These are phyloP conservation scores for Pandemis heparana DNA, from an alignment of 2,888 invertebrate species.

Conservation along the genomic window DNA sequence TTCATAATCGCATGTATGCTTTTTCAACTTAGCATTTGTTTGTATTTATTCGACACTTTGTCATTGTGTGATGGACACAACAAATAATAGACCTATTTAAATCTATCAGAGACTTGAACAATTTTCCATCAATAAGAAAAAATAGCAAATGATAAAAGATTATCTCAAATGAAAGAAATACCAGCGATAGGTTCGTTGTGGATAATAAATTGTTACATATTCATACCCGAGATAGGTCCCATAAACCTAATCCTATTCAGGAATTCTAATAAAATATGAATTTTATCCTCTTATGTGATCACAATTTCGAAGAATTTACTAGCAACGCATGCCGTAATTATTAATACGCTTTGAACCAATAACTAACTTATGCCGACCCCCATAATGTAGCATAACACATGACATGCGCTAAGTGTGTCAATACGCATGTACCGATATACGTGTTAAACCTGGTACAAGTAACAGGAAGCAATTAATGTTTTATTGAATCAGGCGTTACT, in stretches of 20 bases:
- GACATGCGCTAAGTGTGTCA: slow-evolving; percentile 19
- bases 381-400: neutral
- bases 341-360: slow-evolving; percentile 29
- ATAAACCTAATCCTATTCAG: slow-evolving; percentile 17
- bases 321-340: slow-evolving; percentile 3
- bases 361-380: slow-evolving; percentile 21
- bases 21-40: too few species aligned
- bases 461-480: neutral
- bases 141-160: neutral
- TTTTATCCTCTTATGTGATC: neutral
- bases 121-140: too few species aligned
- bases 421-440: neutral
- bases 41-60: too few species aligned
- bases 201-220: neutral
- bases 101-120: too few species aligned
- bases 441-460: slow-evolving; percentile 1
- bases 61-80: too few species aligned
- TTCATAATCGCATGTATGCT: too few species aligned
- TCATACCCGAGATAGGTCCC: too few species aligned
- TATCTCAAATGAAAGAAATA: slow-evolving; percentile 12
- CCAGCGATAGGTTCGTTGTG: neutral
- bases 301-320: neutral
- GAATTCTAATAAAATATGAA: slow-evolving; percentile 18
- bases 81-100: too few species aligned
- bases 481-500: neutral